These are phyloP conservation scores for Triplophysa rosa DNA, from an alignment of 2,113 vertebrate species.

Conservation along the genomic window DNA sequence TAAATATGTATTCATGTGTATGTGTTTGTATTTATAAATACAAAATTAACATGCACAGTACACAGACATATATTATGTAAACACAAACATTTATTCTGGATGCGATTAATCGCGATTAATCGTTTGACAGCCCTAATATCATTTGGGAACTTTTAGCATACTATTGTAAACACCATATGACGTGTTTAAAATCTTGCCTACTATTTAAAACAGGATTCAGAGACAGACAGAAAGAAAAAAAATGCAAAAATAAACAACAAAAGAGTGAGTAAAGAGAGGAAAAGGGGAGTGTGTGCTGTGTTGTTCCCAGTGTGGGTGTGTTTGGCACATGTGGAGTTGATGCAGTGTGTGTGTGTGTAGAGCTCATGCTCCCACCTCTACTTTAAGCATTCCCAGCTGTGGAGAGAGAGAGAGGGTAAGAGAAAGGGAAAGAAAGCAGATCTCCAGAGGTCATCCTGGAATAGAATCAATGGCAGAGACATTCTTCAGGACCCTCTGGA, in stretches of 20 bases:
- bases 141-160: not conserved
- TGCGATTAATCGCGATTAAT: no score
- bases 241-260: not conserved
- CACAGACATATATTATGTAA: no score
- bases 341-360: constrained; percentile 63
- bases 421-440: not conserved
- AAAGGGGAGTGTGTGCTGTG: constrained; percentile 19
- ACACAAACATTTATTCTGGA: no score
- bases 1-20: no score
- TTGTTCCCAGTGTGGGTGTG: constrained; percentile 50
- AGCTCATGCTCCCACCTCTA: constrained; percentile 65
- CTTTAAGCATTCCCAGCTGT: constrained; percentile 80
- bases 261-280: constrained; percentile 13
- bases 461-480: constrained; percentile 72
- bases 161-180: not conserved
- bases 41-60: no score
- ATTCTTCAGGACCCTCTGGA: constrained; percentile 67
- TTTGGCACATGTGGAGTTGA: constrained; percentile 69
- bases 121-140: no score
- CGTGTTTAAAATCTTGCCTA: not conserved
- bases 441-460: constrained; percentile 67
- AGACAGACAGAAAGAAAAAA: constrained; percentile 19
- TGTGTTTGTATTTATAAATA: no score
- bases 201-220: not conserved
- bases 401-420: constrained; percentile 35